Percentiles rank a stretch among this genome's conserved stretches.
phyloP scores from a whole-genome alignment of 2,888 invertebrate genomes.

The Agrochola circellaris region DNA sequence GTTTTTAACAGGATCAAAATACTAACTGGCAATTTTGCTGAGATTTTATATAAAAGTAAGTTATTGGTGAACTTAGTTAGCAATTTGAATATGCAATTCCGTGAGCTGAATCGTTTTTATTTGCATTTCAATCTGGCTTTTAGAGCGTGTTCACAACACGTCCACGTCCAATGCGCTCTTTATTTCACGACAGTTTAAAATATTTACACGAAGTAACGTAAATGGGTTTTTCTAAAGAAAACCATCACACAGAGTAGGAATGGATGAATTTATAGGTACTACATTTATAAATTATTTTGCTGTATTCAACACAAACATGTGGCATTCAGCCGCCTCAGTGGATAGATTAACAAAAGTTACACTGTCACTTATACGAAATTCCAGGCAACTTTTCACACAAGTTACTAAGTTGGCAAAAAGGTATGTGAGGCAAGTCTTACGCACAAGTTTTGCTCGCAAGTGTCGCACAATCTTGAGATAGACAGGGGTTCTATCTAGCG shows the following conservation, averaged over 20 bases:
- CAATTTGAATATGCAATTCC: constrained; percentile 66
- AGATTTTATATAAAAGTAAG: constrained; percentile 38
- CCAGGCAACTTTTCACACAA: constrained; percentile 54
- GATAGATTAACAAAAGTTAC: constrained; percentile 62
- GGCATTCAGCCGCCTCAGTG: constrained; percentile 24
- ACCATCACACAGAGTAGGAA: not conserved
- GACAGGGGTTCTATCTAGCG: constrained; percentile 43
- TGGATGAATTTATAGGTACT: not conserved
- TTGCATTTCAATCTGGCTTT: constrained; percentile 65
- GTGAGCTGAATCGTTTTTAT: constrained; percentile 59
- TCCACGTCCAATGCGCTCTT: constrained; percentile 49
- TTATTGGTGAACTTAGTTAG: constrained; percentile 57
- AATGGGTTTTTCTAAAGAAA: constrained; percentile 19
- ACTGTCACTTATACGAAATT: constrained; percentile 57
- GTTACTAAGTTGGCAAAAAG: constrained; percentile 55
- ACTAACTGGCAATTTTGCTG: constrained; percentile 34
- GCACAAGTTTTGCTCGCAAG: constrained; percentile 51
- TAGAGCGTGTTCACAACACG: constrained; percentile 52
- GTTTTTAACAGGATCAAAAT: constrained; percentile 38
- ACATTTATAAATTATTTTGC: constrained; percentile 1
- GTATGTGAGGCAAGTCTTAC: constrained; percentile 46
- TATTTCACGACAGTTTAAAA: constrained; percentile 50
- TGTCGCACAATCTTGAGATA: constrained; percentile 53
- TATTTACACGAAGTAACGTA: constrained; percentile 32
- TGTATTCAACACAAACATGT: constrained; percentile 31